Conservation (phyloP, 2,797 vertebrate genomes). For the Gambusia yucatana region DNA sequence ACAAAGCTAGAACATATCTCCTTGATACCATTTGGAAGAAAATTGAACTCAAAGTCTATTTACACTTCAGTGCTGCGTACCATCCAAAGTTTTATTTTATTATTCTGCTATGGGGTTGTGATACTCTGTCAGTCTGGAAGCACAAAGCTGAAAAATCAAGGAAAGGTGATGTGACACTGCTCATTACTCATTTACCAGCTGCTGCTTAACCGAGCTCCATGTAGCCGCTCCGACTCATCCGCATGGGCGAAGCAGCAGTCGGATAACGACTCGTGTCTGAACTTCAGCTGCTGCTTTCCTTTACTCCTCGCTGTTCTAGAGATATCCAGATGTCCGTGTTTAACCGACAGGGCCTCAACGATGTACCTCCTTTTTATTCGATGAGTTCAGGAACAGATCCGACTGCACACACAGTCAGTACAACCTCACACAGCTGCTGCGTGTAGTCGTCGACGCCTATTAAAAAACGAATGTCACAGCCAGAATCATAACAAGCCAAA, state of each 20-base stretch:
- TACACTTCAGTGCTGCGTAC: neutral
- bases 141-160: neutral
- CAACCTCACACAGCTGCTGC: neutral
- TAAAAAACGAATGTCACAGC: conserved; percentile 8
- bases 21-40: neutral
- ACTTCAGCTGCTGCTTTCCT: neutral
- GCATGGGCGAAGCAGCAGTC: neutral
- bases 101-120: neutral
- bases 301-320: neutral
- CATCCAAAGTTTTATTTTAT: neutral
- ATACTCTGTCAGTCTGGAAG: neutral
- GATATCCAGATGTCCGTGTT: conserved; percentile 4
- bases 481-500: conserved; percentile 15
- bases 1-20: neutral
- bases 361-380: neutral
- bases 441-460: conserved; percentile 19
- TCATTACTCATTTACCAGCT: conserved; percentile 24
- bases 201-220: conserved; percentile 1
- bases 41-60: neutral
- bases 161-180: conserved; percentile 1
- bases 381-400: neutral
- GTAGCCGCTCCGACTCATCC: neutral
- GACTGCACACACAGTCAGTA: neutral
- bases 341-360: neutral
- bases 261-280: neutral